Percentiles rank a stretch among this genome's conserved stretches.
Evolutionary conservation across 1,140 invertebrate species (phyloP).

Genomic region (Solen grandis): DNA sequence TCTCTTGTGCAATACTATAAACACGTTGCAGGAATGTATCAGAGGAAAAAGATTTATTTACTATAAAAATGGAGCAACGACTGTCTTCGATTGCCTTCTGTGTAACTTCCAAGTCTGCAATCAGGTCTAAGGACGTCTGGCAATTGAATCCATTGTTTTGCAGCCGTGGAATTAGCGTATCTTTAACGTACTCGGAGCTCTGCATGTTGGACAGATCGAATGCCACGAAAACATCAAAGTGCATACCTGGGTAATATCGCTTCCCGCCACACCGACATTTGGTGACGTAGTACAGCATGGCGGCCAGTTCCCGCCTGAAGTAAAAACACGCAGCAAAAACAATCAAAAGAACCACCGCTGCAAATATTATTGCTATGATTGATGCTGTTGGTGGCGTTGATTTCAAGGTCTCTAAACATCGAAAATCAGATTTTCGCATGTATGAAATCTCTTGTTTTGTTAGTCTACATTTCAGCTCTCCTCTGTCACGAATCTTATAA

Average conservation of each 20-base stretch:
- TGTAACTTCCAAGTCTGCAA: constrained; percentile 40
- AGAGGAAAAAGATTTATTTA: constrained; percentile 44
- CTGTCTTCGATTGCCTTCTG: constrained; percentile 41
- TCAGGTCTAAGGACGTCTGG: constrained; percentile 39
- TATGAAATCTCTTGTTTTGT: constrained; percentile 9
- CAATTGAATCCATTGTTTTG: constrained; percentile 34
- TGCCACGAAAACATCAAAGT: constrained; percentile 35
- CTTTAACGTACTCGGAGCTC: constrained; percentile 8
- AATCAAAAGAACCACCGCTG: neutral
- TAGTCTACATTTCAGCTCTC: neutral
- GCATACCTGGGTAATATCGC: constrained; percentile 6
- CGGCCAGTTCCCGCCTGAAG: constrained; percentile 36
- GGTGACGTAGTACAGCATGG: constrained; percentile 29
- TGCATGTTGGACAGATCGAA: constrained; percentile 24
- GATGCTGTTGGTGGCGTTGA: neutral
- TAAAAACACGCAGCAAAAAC: constrained; percentile 5
- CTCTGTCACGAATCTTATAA: constrained; percentile 39
- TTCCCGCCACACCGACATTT: constrained; percentile 36
- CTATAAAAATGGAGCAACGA: constrained; percentile 36
- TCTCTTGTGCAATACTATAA: neutral
- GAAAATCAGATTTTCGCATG: constrained; percentile 23
- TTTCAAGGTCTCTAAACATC: neutral
- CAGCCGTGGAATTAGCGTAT: constrained; percentile 21
- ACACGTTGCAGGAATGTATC: constrained; percentile 18
- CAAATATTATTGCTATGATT: constrained; percentile 11